Percentiles rank a stretch among this genome's conserved stretches.
Evolutionary conservation across 2,113 vertebrate genomes (phyloP).

Genomic region (Nycticebus coucang): DNA sequence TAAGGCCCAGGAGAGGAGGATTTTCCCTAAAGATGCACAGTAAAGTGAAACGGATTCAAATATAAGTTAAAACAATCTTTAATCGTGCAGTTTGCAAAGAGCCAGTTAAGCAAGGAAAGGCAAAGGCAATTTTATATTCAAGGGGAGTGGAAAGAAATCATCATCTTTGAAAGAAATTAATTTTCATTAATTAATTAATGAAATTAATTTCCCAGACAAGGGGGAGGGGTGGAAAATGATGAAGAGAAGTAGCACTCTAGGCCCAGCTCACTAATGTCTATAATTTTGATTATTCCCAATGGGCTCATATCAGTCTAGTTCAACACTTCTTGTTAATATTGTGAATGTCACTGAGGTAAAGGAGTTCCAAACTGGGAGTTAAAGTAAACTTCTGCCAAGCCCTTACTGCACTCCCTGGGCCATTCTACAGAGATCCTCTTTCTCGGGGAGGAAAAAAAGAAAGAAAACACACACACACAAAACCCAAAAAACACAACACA

Average conservation of each 20-base stretch:
- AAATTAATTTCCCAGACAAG: constrained; percentile 23
- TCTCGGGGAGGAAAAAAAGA: constrained; percentile 83
- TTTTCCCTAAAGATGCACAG: background rate
- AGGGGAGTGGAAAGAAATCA: background rate
- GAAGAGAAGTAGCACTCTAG: background rate
- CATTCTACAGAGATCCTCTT: constrained; percentile 81
- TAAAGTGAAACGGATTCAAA: constrained; percentile 6
- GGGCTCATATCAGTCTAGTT: background rate
- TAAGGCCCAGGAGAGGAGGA: background rate
- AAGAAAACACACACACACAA: constrained; percentile 73
- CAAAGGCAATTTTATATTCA: background rate
- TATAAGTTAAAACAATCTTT: background rate
- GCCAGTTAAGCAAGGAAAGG: background rate
- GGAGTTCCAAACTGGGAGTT: constrained; percentile 68
- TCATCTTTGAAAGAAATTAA: background rate
- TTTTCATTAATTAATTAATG: no score
- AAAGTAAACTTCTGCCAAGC: constrained; percentile 80
- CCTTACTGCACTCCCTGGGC: constrained; percentile 73
- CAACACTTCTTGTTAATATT: background rate
- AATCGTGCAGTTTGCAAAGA: background rate
- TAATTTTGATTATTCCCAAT: constrained; percentile 78
- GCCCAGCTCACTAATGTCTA: constrained; percentile 70
- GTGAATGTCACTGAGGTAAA: background rate
- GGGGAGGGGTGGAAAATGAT: accelerated
- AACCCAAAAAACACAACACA: constrained; percentile 89